Evolutionary conservation across 2,113 vertebrate genomes (phyloP).

Genomic region (Gymnarchus niloticus): DNA sequence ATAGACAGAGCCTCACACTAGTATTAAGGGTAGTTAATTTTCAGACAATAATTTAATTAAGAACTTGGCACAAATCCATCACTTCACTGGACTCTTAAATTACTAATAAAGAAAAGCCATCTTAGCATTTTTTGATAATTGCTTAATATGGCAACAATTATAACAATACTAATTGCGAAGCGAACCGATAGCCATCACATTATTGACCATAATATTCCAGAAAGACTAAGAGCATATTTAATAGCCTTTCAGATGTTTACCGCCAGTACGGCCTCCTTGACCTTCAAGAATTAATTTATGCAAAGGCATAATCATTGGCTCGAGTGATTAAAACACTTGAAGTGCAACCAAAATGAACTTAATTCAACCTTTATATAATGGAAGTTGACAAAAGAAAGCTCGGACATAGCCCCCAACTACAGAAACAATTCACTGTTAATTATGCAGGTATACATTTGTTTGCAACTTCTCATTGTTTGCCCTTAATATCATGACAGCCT

Average conservation of each 20-base stretch:
- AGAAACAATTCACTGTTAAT: not conserved
- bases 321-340: not conserved
- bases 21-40: not conserved
- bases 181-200: not conserved
- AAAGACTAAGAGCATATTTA: not conserved
- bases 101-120: not conserved
- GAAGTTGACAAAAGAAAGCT: not conserved
- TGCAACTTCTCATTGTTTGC: not conserved
- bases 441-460: not conserved
- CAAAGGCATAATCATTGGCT: slow-evolving; percentile 2
- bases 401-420: no score
- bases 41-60: not conserved
- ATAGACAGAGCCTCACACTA: not conserved
- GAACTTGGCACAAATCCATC: not conserved
- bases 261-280: not conserved
- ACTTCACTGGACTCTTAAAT: not conserved
- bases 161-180: not conserved
- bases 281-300: not conserved
- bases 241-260: not conserved
- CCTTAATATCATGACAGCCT: slow-evolving; percentile 12
- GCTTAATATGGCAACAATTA: slow-evolving; percentile 4
- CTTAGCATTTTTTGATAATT: not conserved
- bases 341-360: not conserved
- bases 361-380: not conserved
- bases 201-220: not conserved